A percentile compares a stretch with the other conserved stretches of the same genome.
These are phyloP conservation scores for Cydia strobilella DNA, from an alignment of 1,140 invertebrate genomes.

Conservation along the genomic window DNA sequence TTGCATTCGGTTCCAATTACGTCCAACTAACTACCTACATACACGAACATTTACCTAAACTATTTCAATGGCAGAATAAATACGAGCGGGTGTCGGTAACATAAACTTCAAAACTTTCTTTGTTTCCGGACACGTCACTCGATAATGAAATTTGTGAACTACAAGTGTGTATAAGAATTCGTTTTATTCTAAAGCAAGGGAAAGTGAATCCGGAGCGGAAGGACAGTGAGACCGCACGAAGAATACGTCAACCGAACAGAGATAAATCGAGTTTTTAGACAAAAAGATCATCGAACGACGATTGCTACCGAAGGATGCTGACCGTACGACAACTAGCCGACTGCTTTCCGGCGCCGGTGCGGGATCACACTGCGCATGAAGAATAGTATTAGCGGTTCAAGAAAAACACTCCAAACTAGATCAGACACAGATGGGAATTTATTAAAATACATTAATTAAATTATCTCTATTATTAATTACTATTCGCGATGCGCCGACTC, in stretches of 20 bases:
- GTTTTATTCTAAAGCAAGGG: constrained; percentile 1
- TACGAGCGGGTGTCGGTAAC: constrained; percentile 15
- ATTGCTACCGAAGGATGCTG: not conserved
- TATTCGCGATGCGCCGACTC: constrained; percentile 7
- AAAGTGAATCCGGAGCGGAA: not conserved
- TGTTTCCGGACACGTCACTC: not conserved
- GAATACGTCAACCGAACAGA: not conserved
- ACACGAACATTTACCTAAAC: constrained; percentile 6
- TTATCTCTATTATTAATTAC: constrained; percentile 15
- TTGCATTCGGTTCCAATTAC: constrained; percentile 4
- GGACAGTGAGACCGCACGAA: not conserved
- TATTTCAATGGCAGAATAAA: constrained; percentile 15
- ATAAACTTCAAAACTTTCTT: not conserved
- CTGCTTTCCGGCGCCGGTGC: not conserved
- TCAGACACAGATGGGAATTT: not conserved
- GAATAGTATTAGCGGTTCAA: not conserved
- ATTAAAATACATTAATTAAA: constrained; percentile 20
- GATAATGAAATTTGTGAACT: not conserved
- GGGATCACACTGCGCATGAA: not conserved
- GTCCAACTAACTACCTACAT: not conserved
- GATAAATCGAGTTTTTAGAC: not conserved
- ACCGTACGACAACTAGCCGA: not conserved
- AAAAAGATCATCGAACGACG: not conserved
- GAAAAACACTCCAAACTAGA: not conserved
- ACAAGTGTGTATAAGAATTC: not conserved